Percentiles rank a stretch among this genome's conserved stretches.
These are phyloP conservation scores for Alca torda DNA, from an alignment of 2,797 vertebrate species.

Conservation along the genomic window DNA sequence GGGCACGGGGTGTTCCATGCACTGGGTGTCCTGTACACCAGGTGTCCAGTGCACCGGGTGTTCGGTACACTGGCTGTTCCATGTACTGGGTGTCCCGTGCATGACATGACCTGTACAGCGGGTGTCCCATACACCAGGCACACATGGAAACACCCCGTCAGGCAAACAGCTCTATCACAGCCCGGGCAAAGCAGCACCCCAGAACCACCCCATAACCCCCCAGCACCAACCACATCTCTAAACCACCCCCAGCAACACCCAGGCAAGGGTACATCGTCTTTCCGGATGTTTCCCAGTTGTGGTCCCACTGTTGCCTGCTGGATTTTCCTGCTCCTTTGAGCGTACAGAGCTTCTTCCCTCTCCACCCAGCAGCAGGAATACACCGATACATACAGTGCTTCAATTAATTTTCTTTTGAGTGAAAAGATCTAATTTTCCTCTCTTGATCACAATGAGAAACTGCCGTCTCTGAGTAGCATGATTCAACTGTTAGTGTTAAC, in stretches of 20 bases:
- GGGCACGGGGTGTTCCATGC: no score
- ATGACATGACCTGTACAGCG: no score
- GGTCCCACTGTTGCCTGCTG: neutral
- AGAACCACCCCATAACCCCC: neutral
- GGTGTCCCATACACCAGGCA: no score
- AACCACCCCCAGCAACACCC: neutral
- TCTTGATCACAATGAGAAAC: neutral
- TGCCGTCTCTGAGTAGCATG: neutral
- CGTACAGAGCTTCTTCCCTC: neutral
- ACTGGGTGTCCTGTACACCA: no score
- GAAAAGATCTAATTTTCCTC: neutral
- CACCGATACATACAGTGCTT: neutral
- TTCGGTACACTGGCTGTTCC: no score
- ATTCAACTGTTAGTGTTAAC: conserved; percentile 39
- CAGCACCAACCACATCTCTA: neutral
- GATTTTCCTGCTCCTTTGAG: neutral
- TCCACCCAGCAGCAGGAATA: neutral
- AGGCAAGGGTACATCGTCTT: rapidly evolving
- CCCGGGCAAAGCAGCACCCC: neutral
- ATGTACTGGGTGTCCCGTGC: no score
- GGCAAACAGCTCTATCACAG: neutral
- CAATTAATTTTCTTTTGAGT: neutral
- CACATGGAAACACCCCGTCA: rapidly evolving
- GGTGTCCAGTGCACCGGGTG: neutral
- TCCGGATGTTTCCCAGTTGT: neutral